Base-by-base conservation (phyloP, 2,888 invertebrate genomes). In the Drosophila emarginata region DNA sequence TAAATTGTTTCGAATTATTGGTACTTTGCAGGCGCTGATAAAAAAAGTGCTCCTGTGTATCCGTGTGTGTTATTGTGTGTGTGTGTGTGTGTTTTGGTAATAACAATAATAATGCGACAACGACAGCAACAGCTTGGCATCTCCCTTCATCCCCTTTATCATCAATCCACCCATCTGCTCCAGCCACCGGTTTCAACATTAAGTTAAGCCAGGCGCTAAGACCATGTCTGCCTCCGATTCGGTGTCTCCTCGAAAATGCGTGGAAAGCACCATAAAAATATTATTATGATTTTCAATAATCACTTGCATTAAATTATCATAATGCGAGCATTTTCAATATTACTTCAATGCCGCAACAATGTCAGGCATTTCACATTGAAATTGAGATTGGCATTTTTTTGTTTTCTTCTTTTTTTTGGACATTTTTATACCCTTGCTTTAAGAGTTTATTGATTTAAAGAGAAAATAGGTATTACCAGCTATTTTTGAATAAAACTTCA, bases 1-100 rank as follows among this genome's bases (percentile, higher is more conserved):
- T 83, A 87, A 88, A 87, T 87, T 88, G 85, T 76, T 79, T 80
- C 81, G 77, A 86, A 87, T 85, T 87, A 86, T 86, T 86, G 85
- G 85, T 83, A 83, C 78, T 86, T 85, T 86, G 81, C 58, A 11
- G 50, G 77, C 77, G 77, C 80, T 86, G 86, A 86, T 86, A 81
- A 83, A 86, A 83, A 79, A 80, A 80, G 18, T 45, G 45, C 21
- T 21, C 18, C 21, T 45, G 45, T 45, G 39, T 2, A 32, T 32
- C 18, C 9, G 40, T 45, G 12, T 45, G 83, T 80, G 80, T 78
- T 26, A 23, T 26, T 45, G 3, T 45, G 4, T 45, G 18, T 11
- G 3, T 45, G 11, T 18, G 40, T 53, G 76, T 83, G 83, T 79
- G 80, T 78, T 73, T 73, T 78, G 83, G 83, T 80, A 85, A 85